Conservation (phyloP, 53 echinoderm and acorn worm species). For the Echinarachnius parma region DNA sequence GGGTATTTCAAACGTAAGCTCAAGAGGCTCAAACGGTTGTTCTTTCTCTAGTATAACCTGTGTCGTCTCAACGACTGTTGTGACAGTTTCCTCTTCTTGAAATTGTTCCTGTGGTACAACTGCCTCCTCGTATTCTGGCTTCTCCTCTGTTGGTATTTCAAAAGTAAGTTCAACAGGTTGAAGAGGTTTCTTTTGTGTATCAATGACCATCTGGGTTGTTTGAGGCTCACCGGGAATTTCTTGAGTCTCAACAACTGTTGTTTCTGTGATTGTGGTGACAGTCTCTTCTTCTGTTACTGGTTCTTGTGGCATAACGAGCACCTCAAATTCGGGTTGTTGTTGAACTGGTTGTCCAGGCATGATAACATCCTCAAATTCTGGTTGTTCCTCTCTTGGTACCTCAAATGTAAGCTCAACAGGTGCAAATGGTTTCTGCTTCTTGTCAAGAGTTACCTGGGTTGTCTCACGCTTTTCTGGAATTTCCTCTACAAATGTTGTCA, state of each 20-base stretch:
- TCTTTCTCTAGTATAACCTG: constrained; percentile 62
- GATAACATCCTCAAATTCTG: constrained; percentile 50
- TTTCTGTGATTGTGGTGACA: constrained; percentile 8
- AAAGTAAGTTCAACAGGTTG: constrained; percentile 59
- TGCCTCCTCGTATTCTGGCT: constrained; percentile 32
- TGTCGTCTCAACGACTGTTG: constrained; percentile 41
- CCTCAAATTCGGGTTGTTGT: constrained; percentile 63
- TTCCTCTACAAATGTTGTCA: constrained; percentile 22
- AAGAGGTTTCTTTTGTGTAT: constrained; percentile 47
- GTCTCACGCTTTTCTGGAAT: constrained; percentile 15
- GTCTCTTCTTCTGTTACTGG: constrained; percentile 38
- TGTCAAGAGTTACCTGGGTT: constrained; percentile 62
- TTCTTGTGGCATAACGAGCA: constrained; percentile 59
- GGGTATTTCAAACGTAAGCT: constrained; percentile 43
- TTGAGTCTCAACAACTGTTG: constrained; percentile 42
- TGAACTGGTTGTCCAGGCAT: constrained; percentile 30
- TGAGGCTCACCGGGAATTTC: constrained; percentile 42
- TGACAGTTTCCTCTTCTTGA: constrained; percentile 34
- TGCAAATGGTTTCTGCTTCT: constrained; percentile 44
- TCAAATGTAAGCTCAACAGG: constrained; percentile 66
- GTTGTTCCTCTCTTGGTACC: constrained; percentile 49
- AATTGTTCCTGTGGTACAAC: constrained; percentile 32
- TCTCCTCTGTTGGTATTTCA: constrained; percentile 55
- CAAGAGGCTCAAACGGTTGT: constrained; percentile 35
- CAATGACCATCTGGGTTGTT: constrained; percentile 51